Percentiles rank a stretch among this genome's conserved stretches.
These are phyloP conservation scores for Falco berigora DNA, from an alignment of 2,797 vertebrate genomes.

Conservation along the genomic window DNA sequence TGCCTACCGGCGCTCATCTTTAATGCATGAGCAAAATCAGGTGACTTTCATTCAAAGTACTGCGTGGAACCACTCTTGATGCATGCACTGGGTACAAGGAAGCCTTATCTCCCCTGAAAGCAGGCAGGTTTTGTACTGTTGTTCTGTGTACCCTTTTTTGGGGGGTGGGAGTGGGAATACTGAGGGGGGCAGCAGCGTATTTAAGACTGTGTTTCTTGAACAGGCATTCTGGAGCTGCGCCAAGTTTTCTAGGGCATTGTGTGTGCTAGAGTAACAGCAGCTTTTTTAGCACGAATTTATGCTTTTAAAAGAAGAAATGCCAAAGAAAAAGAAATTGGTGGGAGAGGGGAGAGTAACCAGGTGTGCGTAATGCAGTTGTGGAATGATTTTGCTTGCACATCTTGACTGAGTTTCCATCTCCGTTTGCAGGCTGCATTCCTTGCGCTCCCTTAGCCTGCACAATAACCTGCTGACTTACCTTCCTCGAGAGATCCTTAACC, in stretches of 20 bases:
- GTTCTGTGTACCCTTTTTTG: background rate
- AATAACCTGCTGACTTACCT: slow-evolving; percentile 96
- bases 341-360: background rate
- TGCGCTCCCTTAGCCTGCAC: slow-evolving; percentile 95
- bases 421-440: slow-evolving; percentile 83
- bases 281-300: background rate
- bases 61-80: background rate
- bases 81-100: background rate
- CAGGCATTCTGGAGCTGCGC: background rate
- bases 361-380: background rate
- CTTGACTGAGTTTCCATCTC: background rate
- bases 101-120: background rate
- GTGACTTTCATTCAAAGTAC: background rate
- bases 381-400: background rate
- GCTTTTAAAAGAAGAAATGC: background rate
- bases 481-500: slow-evolving; percentile 93
- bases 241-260: background rate
- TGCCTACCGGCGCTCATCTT: background rate
- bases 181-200: background rate
- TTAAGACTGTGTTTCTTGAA: background rate
- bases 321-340: background rate
- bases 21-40: background rate
- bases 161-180: fast-evolving
- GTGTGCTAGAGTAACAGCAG: background rate
- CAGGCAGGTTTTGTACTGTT: background rate